Percentiles rank a stretch among this genome's conserved stretches.
Conservation (phyloP, 2,888 invertebrate genomes). For the Drosophila paranaensis region DNA sequence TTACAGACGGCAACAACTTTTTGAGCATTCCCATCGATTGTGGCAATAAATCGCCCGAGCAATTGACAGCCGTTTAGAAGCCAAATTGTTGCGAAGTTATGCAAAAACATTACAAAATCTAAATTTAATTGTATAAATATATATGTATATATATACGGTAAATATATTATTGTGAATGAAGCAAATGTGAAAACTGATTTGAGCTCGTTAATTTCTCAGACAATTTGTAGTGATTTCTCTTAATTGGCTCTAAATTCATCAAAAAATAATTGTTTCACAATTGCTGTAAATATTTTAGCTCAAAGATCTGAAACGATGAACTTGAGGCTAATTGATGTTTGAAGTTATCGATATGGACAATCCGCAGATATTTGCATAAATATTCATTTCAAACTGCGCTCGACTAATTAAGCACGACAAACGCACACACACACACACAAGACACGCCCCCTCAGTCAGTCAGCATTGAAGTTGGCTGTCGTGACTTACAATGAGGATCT, state of each 20-base stretch:
- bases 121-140: not conserved
- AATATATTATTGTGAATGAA: not conserved
- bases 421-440: conserved; percentile 9
- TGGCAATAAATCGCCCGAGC: conserved; percentile 50
- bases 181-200: not conserved
- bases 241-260: not conserved
- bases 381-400: conserved; percentile 7
- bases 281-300: not conserved
- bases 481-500: conserved; percentile 31
- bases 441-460: conserved; percentile 1
- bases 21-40: conserved; percentile 9
- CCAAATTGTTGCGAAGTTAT: not conserved
- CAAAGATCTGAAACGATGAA: not conserved
- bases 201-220: not conserved
- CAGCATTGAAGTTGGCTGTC: conserved; percentile 24
- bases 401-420: conserved; percentile 39
- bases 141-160: not conserved
- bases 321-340: not conserved
- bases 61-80: conserved; percentile 38
- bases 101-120: not conserved
- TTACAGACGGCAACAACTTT: conserved; percentile 21
- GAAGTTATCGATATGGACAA: conserved; percentile 26
- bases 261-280: conserved; percentile 7
- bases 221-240: not conserved
- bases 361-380: conserved; percentile 33